Evolutionary conservation across 2,888 invertebrate species (phyloP).

Genomic region (Lucinisca nassula): DNA sequence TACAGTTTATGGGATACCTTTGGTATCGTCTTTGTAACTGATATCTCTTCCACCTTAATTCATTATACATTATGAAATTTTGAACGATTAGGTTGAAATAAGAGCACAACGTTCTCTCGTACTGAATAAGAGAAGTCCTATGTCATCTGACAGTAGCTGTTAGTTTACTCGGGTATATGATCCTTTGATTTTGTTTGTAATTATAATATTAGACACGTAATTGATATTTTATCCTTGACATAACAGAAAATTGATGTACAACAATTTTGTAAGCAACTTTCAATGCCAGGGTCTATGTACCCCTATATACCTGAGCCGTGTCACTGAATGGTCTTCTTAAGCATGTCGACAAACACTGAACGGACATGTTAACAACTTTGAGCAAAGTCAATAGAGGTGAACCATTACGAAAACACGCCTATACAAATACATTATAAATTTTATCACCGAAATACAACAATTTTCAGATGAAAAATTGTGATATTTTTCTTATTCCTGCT

Average conservation of each 20-base stretch:
- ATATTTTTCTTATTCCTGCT: too few relatives aligned
- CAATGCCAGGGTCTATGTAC: background rate
- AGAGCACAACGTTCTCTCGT: background rate
- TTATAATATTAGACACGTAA: background rate
- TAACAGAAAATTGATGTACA: background rate
- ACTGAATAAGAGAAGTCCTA: background rate
- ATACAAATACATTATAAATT: too few relatives aligned
- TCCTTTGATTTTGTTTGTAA: background rate
- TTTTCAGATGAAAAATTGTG: too few relatives aligned
- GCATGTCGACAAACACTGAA: too few relatives aligned
- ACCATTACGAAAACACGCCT: too few relatives aligned
- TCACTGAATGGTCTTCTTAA: too few relatives aligned
- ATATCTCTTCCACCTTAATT: background rate
- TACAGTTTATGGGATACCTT: background rate
- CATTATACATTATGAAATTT: slow-evolving; percentile 1
- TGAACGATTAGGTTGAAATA: background rate
- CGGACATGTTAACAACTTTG: too few relatives aligned
- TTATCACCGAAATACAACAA: too few relatives aligned
- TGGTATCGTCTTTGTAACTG: background rate
- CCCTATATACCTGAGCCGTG: too few relatives aligned
- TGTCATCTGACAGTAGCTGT: background rate
- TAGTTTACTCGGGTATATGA: background rate
- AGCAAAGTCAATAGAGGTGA: too few relatives aligned
- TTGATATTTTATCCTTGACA: background rate
- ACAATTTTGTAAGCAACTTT: background rate